Conservation (phyloP, 37 sponge, comb jelly and placozoan species). For the Dysidea cf. avara region DNA sequence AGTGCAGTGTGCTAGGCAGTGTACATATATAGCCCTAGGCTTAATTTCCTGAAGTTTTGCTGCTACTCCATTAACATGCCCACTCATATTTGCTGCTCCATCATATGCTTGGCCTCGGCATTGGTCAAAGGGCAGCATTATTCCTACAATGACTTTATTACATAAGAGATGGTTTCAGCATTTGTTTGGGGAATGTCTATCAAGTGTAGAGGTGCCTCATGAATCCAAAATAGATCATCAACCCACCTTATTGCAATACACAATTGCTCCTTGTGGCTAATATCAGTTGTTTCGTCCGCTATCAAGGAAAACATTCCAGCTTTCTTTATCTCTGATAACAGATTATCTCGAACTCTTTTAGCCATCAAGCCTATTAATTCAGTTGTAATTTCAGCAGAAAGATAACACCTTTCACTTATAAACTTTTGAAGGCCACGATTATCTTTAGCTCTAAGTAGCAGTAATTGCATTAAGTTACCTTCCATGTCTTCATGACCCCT, state of each 20-base stretch:
- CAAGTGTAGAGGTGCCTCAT: conserved; percentile 28
- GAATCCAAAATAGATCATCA: conserved; percentile 26
- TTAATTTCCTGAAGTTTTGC: conserved; percentile 30
- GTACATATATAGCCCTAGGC: conserved; percentile 43
- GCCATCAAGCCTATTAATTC: too few relatives aligned
- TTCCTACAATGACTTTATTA: conserved; percentile 23
- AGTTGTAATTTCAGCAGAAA: too few relatives aligned
- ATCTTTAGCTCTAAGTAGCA: conserved; percentile 19
- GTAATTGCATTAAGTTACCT: conserved; percentile 27
- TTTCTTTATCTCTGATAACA: too few relatives aligned
- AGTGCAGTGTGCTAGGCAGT: conserved; percentile 60
- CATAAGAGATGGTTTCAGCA: conserved; percentile 27
- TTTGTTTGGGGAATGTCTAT: conserved; percentile 48
- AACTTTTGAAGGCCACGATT: too few relatives aligned
- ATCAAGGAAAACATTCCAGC: too few relatives aligned
- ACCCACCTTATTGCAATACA: conserved; percentile 13
- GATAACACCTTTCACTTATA: conserved; percentile 2
- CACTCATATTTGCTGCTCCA: conserved; percentile 56
- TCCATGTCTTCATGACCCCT: conserved; percentile 25
- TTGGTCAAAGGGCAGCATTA: conserved; percentile 27
- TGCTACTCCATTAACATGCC: conserved; percentile 52
- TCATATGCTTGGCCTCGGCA: conserved; percentile 62
- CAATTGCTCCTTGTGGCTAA: too few relatives aligned
- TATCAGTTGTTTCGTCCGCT: too few relatives aligned
- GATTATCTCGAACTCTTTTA: too few relatives aligned